phyloP scores from a whole-genome alignment of 2,113 vertebrate species.

The Elgaria multicarinata region DNA sequence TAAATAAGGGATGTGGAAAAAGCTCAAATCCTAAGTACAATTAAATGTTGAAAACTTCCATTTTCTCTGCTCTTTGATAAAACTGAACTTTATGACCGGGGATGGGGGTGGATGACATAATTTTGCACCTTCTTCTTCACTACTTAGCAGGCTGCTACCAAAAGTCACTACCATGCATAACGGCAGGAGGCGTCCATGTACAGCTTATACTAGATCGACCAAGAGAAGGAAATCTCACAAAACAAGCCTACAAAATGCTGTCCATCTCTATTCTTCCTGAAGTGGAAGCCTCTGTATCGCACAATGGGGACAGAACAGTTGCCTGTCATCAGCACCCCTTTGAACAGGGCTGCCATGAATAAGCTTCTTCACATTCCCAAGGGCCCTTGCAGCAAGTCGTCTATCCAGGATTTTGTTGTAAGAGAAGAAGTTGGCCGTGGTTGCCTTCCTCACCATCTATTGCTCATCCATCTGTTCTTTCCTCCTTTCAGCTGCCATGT shows the following conservation, averaged over 20 bases:
- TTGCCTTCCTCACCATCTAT: no score
- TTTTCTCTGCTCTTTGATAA: not conserved
- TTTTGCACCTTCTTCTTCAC: no score
- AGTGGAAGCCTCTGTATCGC: not conserved
- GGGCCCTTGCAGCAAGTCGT: not conserved
- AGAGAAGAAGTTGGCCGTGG: no score
- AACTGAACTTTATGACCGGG: not conserved
- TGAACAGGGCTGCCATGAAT: not conserved
- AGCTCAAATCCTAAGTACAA: not conserved
- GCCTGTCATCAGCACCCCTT: not conserved
- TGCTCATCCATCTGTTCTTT: no score
- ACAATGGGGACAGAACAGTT: not conserved
- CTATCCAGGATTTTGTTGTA: no score
- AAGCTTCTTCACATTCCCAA: not conserved
- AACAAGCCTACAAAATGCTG: not conserved
- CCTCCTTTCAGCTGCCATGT: no score
- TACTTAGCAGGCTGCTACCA: not conserved
- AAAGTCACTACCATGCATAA: not conserved
- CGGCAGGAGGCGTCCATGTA: not conserved
- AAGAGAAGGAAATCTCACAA: not conserved
- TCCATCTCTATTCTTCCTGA: not conserved
- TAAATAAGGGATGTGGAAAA: no score
- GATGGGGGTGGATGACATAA: no score
- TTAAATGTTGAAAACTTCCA: not conserved
- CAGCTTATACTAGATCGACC: not conserved